Evolutionary conservation across 1,140 invertebrate species (phyloP), one percentile per base, ranked within the genome.

Genomic region (Drosophila melanogaster): DNA sequence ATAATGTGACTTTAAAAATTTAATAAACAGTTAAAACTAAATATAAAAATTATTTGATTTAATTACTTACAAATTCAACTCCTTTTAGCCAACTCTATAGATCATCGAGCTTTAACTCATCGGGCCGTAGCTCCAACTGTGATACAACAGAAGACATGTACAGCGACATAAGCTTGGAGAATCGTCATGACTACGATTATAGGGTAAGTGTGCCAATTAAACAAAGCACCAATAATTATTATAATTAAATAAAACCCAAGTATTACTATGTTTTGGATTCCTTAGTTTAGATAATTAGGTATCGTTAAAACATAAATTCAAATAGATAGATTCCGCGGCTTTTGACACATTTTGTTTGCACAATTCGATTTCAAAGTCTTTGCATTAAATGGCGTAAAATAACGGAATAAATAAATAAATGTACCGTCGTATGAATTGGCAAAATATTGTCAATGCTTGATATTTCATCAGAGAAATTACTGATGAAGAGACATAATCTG

Each of bases 101-200:
- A 77, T 97, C 96, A 90, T 96, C 96, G 79, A 97, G 96, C 93
- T 97, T 97, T 92, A 97, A 97, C 93, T 97, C 96, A 72, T 97
- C 96, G 24, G 96, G 96, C 50, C 95, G 96, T 90, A 97, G 96
- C 83, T 97, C 97, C 51, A 96, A 95, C 81, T 97, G 96, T 90
- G 97, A 97, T 93, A 96, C 96, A 83, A 95, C 95, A 26, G 97
- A 98, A 93, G 97, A 98, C 93, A 97, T 98, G 94, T 97, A 97
- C 93, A 97, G 96, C 66, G 97, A 98, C 93, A 96, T 97, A 38
- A 97, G 96, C 46, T 93, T 98, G 49, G 97, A 98, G 90, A 97
- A 98, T 92, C 97, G 98, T 46, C 95, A 96, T 92, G 97, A 97
- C 93, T 95, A 98, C 78, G 98, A 96, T 93, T 96, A 97, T 92